Evolutionary conservation across 64 coral and sea anemone species (phyloP).

Genomic region (Orbicella faveolata): DNA sequence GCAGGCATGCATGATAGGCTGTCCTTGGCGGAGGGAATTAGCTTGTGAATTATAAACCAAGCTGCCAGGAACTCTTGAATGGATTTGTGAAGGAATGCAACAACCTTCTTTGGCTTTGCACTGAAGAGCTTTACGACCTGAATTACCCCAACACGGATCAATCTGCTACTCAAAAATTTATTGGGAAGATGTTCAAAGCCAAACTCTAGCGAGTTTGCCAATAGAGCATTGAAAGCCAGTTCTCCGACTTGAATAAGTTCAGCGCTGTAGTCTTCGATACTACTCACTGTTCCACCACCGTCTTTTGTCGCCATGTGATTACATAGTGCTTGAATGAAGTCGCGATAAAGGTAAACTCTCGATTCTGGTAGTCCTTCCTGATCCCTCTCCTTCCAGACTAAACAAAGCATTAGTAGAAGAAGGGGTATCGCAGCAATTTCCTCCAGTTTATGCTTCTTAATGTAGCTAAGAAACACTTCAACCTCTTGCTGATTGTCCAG

Average conservation of each 20-base stretch:
- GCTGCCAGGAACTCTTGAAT: conserved; percentile 66
- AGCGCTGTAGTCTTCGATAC: not conserved
- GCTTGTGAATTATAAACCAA: conserved; percentile 10
- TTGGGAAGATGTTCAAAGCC: conserved; percentile 18
- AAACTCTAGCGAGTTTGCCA: conserved; percentile 23
- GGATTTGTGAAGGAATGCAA: conserved; percentile 48
- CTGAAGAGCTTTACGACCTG: conserved; percentile 26
- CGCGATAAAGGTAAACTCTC: conserved; percentile 34
- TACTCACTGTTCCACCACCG: conserved; percentile 7
- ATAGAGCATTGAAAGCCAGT: conserved; percentile 34
- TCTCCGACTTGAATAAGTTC: conserved; percentile 24
- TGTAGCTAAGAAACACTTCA: conserved; percentile 25
- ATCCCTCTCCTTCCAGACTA: conserved; percentile 43
- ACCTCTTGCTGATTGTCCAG: not conserved
- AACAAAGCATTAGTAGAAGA: conserved; percentile 41
- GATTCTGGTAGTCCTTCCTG: conserved; percentile 4
- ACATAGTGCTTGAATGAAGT: conserved; percentile 12
- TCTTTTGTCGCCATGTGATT: conserved; percentile 7
- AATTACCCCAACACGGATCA: conserved; percentile 53
- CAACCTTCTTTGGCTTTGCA: conserved; percentile 40
- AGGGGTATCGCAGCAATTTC: conserved; percentile 49
- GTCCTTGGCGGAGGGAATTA: not conserved
- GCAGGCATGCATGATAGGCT: not conserved
- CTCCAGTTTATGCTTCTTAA: not conserved
- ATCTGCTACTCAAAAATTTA: not conserved